Evolutionary conservation across 2,113 vertebrate genomes (phyloP), one percentile per base, ranked within the genome.

Genomic region (Gila orcuttii): DNA sequence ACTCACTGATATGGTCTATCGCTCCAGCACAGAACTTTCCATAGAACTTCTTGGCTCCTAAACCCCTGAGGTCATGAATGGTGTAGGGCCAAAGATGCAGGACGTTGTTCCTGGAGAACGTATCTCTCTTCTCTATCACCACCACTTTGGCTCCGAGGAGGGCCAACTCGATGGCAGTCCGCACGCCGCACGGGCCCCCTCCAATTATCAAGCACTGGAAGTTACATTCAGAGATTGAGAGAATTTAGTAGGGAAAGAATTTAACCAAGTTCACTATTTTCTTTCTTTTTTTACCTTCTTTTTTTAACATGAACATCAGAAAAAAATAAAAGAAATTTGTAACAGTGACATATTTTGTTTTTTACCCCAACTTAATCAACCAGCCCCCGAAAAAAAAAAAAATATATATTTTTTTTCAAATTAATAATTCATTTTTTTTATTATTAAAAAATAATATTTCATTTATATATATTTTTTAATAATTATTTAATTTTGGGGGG

Each of bases 1-100:
- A 98, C 98, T 97, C 92, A 99, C 98, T 99, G 92, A 99, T 99
- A 86, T 99, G 98, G 92, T 99, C 96, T 25, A 99, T 99, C 84
- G 98, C 96, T 60, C 98, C 98, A 0, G 97, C 98, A 31, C 98
- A 99, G 93, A 99, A 99, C 90, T 99, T 99, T 9, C 98, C 98
- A 0, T 97, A 97, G 89, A 99, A 99, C 89, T 99, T 99, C 94
- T 99, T 99, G 74, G 97, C 98, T 78, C 97, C 98, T 13, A 99
- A 94, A 57, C 96, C 95, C 17, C 97, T 94, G 55, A 99, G 96
- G 90, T 99, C 98, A 0, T 99, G 98, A 87, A 99, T 99, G 86
- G 98, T 99, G 87, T 95, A 99, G 0, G 98, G 98, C 98, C 98
- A 99, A 31, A 99, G 96, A 83, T 99, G 98, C 52, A 99, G 93